A percentile compares a stretch with the other conserved stretches of the same genome.
Conservation (phyloP, 2,113 vertebrate genomes). For the Papio anubis region DNA sequence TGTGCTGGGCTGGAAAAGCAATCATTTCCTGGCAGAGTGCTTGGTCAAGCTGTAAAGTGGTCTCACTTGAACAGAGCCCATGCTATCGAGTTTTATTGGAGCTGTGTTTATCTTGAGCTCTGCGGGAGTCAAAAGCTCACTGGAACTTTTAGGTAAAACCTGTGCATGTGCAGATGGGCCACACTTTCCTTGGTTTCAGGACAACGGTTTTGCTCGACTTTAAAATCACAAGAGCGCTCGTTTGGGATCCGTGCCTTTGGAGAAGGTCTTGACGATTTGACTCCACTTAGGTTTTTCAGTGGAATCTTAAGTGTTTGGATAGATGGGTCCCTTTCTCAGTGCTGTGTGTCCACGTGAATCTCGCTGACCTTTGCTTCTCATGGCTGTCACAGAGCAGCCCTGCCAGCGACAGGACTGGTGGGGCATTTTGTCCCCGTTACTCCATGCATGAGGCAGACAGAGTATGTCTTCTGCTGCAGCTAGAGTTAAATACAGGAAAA, state of each 20-base stretch:
- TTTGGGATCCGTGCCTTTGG: conserved; percentile 16
- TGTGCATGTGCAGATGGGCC: neutral
- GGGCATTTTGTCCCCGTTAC: neutral
- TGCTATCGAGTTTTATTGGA: conserved; percentile 82
- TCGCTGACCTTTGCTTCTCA: neutral
- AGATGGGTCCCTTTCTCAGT: neutral
- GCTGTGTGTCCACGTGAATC: neutral
- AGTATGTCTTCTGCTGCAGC: rapidly evolving
- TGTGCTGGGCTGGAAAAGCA: conserved; percentile 79
- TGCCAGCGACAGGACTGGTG: neutral
- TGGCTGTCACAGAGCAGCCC: neutral
- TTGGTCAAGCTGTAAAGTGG: conserved; percentile 77
- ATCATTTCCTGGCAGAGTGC: conserved; percentile 82
- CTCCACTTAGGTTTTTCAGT: neutral
- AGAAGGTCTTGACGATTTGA: neutral
- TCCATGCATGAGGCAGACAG: rapidly evolving
- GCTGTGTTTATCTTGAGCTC: conserved; percentile 80
- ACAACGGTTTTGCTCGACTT: conserved; percentile 44
- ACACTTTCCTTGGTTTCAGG: conserved; percentile 51
- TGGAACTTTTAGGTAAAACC: conserved; percentile 74
- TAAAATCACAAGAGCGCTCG: conserved; percentile 49
- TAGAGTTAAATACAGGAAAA: neutral
- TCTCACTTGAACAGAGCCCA: conserved; percentile 79
- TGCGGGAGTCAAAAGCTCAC: conserved; percentile 66
- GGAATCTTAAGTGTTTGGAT: neutral